These are phyloP conservation scores for Dromococcyx pavoninus DNA, from an alignment of 2,797 vertebrate species.

Conservation along the genomic window DNA sequence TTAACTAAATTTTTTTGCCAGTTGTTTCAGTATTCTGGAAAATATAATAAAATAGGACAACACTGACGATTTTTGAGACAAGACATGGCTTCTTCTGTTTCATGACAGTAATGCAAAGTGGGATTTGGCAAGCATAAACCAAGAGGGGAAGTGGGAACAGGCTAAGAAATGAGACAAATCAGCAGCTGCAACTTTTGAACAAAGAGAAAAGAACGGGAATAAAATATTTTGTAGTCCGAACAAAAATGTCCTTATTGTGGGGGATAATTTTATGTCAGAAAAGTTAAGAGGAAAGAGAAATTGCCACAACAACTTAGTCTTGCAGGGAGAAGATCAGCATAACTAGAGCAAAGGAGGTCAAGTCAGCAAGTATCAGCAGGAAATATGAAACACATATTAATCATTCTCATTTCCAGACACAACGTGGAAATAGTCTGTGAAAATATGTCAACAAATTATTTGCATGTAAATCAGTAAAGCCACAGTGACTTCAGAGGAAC, in stretches of 20 bases:
- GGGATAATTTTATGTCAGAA: background rate
- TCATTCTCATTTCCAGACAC: background rate
- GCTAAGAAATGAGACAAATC: background rate
- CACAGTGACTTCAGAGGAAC: background rate
- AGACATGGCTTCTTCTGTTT: background rate
- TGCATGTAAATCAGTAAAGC: conserved; percentile 4
- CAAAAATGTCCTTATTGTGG: background rate
- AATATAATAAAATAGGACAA: background rate
- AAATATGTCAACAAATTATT: background rate
- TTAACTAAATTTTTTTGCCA: accelerated
- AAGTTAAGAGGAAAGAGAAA: background rate
- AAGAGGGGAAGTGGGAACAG: background rate
- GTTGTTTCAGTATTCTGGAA: background rate
- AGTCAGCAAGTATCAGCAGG: background rate
- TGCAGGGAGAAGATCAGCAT: background rate
- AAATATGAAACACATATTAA: background rate
- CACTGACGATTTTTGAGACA: background rate
- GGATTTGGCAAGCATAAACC: background rate
- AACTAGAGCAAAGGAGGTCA: background rate
- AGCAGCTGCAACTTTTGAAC: background rate
- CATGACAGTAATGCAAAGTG: background rate
- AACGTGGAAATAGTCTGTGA: background rate
- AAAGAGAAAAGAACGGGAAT: background rate
- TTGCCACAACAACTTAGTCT: background rate
- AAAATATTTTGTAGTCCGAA: background rate